Conservation (phyloP, 2,888 invertebrate species). For the Cryptophagus acutangulus region DNA sequence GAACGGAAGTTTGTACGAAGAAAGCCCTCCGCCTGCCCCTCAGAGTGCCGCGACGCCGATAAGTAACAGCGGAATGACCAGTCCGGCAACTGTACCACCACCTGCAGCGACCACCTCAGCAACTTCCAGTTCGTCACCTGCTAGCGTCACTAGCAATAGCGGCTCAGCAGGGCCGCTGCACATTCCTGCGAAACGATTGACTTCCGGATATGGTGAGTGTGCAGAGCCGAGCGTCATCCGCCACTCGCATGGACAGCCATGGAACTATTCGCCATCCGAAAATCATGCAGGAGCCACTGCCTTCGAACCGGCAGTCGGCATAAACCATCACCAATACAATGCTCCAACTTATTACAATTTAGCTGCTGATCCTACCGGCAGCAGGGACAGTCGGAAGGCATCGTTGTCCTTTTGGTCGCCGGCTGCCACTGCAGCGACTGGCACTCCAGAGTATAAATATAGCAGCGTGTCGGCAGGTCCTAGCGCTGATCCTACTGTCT, state of each 20-base stretch:
- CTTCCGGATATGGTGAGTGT: constrained; percentile 50
- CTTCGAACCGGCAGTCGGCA: constrained; percentile 57
- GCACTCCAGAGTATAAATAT: constrained; percentile 59
- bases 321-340: constrained; percentile 64
- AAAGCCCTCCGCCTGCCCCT: constrained; percentile 57
- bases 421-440: constrained; percentile 55
- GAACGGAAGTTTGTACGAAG: constrained; percentile 77
- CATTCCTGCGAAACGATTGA: constrained; percentile 80
- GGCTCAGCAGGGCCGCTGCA: constrained; percentile 75
- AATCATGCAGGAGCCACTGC: constrained; percentile 51
- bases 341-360: constrained; percentile 72
- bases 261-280: constrained; percentile 68
- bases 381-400: constrained; percentile 55
- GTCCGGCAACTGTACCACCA: constrained; percentile 48
- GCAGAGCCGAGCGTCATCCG: constrained; percentile 69
- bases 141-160: constrained; percentile 59
- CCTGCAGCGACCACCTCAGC: constrained; percentile 64
- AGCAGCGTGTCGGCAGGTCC: constrained; percentile 48
- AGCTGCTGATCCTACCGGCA: constrained; percentile 58
- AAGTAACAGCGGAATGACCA: constrained; percentile 54
- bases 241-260: constrained; percentile 65
- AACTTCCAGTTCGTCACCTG: constrained; percentile 58
- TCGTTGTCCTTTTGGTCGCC: constrained; percentile 67
- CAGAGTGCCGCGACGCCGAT: constrained; percentile 51
- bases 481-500: constrained; percentile 52